These are phyloP conservation scores for Rhopalosiphum nymphaeae DNA, from an alignment of 2,888 invertebrate species.

Conservation along the genomic window DNA sequence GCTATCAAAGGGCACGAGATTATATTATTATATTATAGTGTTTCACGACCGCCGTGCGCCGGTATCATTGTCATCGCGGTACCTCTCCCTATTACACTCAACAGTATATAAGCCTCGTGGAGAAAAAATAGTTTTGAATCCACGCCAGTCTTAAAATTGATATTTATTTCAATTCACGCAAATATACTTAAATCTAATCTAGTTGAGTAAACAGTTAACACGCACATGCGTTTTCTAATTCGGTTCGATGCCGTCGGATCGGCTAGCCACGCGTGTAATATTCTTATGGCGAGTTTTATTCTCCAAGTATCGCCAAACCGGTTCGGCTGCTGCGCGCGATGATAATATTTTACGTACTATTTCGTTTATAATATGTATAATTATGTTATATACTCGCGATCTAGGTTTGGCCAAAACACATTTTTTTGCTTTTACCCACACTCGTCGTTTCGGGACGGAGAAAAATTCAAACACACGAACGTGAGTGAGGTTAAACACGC, in stretches of 20 bases:
- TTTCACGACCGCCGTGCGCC: background rate
- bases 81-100: background rate
- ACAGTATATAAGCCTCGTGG: background rate
- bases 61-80: background rate
- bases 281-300: background rate
- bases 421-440: slow-evolving; percentile 28
- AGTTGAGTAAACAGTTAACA: slow-evolving; percentile 17
- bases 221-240: slow-evolving; percentile 19
- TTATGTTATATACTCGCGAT: slow-evolving; percentile 11
- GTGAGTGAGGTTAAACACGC: background rate
- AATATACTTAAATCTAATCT: slow-evolving; percentile 19
- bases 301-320: slow-evolving; percentile 37
- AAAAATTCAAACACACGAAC: background rate
- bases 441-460: background rate
- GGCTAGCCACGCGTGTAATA: background rate
- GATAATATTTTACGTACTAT: slow-evolving; percentile 36
- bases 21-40: slow-evolving; percentile 14
- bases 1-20: slow-evolving; percentile 47
- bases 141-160: slow-evolving; percentile 16
- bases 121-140: slow-evolving; percentile 15
- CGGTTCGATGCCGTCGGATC: slow-evolving; percentile 9
- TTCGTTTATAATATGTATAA: background rate
- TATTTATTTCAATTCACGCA: slow-evolving; percentile 23
- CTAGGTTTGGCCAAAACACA: slow-evolving; percentile 29
- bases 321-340: slow-evolving; percentile 10